Conservation (phyloP, 23 tunicate species). For the Clavelina lepadiformis region DNA sequence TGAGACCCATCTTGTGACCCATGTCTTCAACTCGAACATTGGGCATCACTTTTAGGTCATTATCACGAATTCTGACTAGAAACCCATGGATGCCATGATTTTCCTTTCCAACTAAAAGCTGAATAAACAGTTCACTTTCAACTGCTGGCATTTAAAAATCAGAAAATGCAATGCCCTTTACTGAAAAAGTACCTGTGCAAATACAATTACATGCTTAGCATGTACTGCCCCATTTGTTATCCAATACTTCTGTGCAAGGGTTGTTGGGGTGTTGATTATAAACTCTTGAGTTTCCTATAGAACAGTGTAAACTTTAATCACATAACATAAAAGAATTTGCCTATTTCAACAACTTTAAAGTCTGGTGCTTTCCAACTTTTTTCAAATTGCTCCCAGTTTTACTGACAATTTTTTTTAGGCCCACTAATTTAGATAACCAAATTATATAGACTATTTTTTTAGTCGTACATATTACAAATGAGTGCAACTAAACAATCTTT, state of each 20-base stretch:
- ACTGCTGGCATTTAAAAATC: not conserved
- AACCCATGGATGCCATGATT: slow-evolving; percentile 89
- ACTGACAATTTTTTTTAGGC: no score
- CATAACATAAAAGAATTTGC: no score
- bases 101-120: slow-evolving; percentile 64
- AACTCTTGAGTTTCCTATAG: slow-evolving; percentile 74
- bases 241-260: slow-evolving; percentile 96
- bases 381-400: no score
- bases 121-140: not conserved
- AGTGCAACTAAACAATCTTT: no score
- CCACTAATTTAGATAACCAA: no score
- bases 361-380: no score
- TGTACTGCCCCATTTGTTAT: slow-evolving; percentile 98
- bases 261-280: slow-evolving; percentile 86
- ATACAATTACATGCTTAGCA: slow-evolving; percentile 94
- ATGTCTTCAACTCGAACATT: slow-evolving; percentile 91
- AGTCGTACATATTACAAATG: no score
- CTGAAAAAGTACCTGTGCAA: slow-evolving; percentile 69
- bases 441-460: no score
- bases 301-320: no score
- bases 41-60: slow-evolving; percentile 66
- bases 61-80: slow-evolving; percentile 84
- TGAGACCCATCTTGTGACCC: slow-evolving; percentile 98
- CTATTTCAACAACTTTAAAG: no score
- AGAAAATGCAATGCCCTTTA: not conserved